Evolutionary conservation across 2,797 vertebrate genomes (phyloP).

Genomic region (Cottoperca gobio): DNA sequence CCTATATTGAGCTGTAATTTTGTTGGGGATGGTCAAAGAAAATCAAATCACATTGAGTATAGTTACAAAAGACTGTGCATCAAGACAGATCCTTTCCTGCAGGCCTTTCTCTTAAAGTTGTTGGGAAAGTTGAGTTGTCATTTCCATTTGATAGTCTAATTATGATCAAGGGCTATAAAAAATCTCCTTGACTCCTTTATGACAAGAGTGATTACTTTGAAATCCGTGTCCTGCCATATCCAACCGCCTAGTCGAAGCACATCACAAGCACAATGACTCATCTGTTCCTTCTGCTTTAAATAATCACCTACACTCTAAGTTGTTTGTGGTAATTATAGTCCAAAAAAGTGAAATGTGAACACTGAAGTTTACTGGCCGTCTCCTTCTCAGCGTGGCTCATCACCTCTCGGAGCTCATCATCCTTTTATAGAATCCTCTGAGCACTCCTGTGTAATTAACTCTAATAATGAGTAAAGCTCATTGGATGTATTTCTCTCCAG

Average conservation of each 20-base stretch:
- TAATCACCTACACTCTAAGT: conserved; percentile 23
- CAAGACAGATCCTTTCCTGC: not conserved
- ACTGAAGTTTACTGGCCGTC: conserved; percentile 20
- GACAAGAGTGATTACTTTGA: conserved; percentile 49
- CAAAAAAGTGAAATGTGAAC: conserved; percentile 15
- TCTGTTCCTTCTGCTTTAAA: conserved; percentile 30
- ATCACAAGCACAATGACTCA: conserved; percentile 49
- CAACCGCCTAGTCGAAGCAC: not conserved
- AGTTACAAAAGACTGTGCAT: not conserved
- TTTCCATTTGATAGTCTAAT: conserved; percentile 39
- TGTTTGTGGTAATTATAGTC: conserved; percentile 21
- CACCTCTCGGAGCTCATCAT: conserved; percentile 41
- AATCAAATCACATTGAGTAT: not conserved
- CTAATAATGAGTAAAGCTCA: conserved; percentile 42
- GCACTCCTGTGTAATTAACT: conserved; percentile 56
- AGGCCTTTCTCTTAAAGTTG: too few relatives aligned
- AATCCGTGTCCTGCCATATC: conserved; percentile 48
- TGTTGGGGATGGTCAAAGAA: not conserved
- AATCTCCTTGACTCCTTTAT: conserved; percentile 34
- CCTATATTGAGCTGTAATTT: not conserved
- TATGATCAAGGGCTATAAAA: conserved; percentile 50
- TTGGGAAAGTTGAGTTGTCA: conserved; percentile 7
- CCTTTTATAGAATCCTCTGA: conserved; percentile 43
- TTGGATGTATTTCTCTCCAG: conserved; percentile 41
- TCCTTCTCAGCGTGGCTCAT: conserved; percentile 41